These are phyloP conservation scores for Mythimna impura DNA, from an alignment of 2,888 invertebrate species.

Conservation along the genomic window DNA sequence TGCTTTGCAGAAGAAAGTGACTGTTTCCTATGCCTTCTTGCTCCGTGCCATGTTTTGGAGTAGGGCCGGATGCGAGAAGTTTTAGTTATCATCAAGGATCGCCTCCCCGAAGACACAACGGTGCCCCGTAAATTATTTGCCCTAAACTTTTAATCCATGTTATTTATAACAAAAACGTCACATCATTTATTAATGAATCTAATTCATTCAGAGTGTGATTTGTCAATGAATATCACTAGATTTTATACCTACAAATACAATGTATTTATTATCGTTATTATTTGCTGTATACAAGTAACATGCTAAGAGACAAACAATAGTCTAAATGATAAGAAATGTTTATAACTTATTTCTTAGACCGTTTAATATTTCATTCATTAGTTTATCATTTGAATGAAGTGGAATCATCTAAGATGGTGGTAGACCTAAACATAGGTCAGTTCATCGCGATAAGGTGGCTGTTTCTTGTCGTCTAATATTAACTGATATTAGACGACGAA, in stretches of 20 bases:
- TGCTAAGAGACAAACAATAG: background rate
- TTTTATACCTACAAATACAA: background rate
- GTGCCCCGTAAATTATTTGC: too few species aligned
- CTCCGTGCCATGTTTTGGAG: too few species aligned
- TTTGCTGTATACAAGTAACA: background rate
- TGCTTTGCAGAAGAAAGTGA: too few species aligned
- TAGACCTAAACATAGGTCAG: conserved; percentile 2
- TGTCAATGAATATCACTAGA: conserved; percentile 10
- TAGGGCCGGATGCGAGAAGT: too few species aligned
- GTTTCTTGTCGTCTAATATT: background rate
- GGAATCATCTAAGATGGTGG: background rate
- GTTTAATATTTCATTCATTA: conserved; percentile 20
- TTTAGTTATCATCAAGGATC: too few species aligned
- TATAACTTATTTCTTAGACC: background rate
- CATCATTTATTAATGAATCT: background rate
- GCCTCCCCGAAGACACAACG: too few species aligned
- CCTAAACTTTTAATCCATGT: background rate
- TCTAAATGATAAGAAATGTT: conserved; percentile 17
- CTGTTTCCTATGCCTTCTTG: too few species aligned
- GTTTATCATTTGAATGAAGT: background rate
- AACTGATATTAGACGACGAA: too few species aligned
- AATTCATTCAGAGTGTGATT: conserved; percentile 3
- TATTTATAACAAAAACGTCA: background rate
- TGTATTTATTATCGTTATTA: background rate
- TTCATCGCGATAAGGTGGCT: background rate